phyloP scores from a whole-genome alignment of 30 jellyfish, hydroid and myxozoan species.

The Mastigias papua region DNA sequence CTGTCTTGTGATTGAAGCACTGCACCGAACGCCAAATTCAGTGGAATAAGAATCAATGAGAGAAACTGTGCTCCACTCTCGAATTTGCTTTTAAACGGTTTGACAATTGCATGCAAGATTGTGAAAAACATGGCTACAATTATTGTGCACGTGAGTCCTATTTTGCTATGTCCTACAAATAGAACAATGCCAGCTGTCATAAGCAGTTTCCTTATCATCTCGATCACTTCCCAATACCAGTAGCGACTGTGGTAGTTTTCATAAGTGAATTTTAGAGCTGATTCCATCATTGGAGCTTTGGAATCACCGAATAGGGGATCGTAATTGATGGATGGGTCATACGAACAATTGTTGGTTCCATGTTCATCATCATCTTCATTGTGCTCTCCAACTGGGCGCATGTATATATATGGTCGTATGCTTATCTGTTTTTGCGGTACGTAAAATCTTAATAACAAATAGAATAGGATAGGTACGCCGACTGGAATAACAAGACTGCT shows the following conservation, averaged over 20 bases:
- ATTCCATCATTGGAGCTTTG: background rate
- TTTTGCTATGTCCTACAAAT: slow-evolving; percentile 6
- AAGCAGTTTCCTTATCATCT: slow-evolving; percentile 30
- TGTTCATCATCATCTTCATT: background rate
- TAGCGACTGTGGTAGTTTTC: slow-evolving; percentile 26
- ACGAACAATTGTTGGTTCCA: background rate
- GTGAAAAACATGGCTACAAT: slow-evolving; percentile 17
- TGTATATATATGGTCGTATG: too few species aligned
- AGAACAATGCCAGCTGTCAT: slow-evolving; percentile 43
- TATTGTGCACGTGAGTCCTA: slow-evolving; percentile 11
- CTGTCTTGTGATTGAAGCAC: too few species aligned
- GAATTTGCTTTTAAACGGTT: slow-evolving; percentile 19
- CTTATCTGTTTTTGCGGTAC: background rate
- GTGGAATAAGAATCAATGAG: slow-evolving; percentile 8
- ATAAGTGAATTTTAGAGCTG: slow-evolving; percentile 26
- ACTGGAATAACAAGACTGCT: slow-evolving; percentile 15
- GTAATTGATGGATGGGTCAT: background rate
- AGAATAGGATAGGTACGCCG: slow-evolving; percentile 26
- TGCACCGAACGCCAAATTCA: too few species aligned
- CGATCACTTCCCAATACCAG: slow-evolving; percentile 60
- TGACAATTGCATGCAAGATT: slow-evolving; percentile 21
- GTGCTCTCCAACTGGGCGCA: too few species aligned
- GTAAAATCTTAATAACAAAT: background rate
- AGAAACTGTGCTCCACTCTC: slow-evolving; percentile 30
- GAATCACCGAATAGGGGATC: background rate